Evolutionary conservation across 2,888 invertebrate species (phyloP).

Genomic region (Laothoe populi): DNA sequence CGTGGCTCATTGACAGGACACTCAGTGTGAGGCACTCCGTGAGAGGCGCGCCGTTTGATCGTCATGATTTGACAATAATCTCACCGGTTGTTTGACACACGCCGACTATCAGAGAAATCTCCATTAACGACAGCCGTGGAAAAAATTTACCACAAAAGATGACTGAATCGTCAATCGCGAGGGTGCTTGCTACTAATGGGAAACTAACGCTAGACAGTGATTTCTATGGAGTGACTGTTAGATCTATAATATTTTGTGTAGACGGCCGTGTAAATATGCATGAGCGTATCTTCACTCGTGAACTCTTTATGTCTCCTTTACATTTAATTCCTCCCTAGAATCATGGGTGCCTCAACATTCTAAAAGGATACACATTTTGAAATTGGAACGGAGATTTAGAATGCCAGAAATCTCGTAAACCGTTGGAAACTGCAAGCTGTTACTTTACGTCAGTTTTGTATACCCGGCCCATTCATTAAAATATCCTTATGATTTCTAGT

Average conservation of each 20-base stretch:
- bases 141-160: constrained; percentile 74
- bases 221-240: constrained; percentile 43
- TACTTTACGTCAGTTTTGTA: too few relatives aligned
- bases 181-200: constrained; percentile 80
- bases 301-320: too few relatives aligned
- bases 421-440: too few relatives aligned
- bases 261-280: not conserved
- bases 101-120: constrained; percentile 72
- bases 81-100: constrained; percentile 68
- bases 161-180: constrained; percentile 77
- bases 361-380: too few relatives aligned
- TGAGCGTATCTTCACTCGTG: too few relatives aligned
- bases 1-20: constrained; percentile 69
- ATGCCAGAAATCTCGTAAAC: too few relatives aligned
- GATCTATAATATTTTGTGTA: not conserved
- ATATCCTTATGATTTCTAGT: too few relatives aligned
- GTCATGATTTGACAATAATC: constrained; percentile 76
- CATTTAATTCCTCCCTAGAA: too few relatives aligned
- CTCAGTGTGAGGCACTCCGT: constrained; percentile 38
- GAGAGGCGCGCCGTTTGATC: constrained; percentile 70
- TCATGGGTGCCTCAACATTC: too few relatives aligned
- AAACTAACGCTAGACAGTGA: constrained; percentile 41
- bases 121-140: constrained; percentile 78
- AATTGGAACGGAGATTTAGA: too few relatives aligned
- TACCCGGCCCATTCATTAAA: too few relatives aligned